Evolutionary conservation across 2,888 invertebrate species (phyloP).

Genomic region (Phengaris alcon): DNA sequence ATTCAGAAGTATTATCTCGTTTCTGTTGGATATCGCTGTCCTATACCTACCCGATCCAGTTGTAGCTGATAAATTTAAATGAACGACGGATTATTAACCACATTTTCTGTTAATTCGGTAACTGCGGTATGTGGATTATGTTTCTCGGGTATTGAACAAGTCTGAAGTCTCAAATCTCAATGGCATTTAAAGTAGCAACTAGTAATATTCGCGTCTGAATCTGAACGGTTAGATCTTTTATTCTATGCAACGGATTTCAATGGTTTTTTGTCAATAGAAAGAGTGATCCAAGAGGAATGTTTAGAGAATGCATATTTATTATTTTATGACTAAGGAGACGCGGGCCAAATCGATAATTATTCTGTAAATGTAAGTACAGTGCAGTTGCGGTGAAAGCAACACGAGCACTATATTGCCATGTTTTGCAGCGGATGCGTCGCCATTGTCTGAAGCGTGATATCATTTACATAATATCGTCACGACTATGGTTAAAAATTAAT

Average conservation of each 20-base stretch:
- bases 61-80: neutral
- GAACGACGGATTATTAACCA: neutral
- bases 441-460: slow-evolving; percentile 24
- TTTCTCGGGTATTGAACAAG: neutral
- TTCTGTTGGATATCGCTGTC: neutral
- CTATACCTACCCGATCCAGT: neutral
- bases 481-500: neutral
- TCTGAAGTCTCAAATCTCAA: neutral
- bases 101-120: neutral
- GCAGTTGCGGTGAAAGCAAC: neutral
- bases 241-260: too few relatives aligned
- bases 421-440: slow-evolving; percentile 11
- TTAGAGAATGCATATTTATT: too few relatives aligned
- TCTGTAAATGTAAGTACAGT: neutral
- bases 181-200: too few relatives aligned
- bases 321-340: too few relatives aligned
- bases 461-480: slow-evolving; percentile 14
- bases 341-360: too few relatives aligned
- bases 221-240: too few relatives aligned
- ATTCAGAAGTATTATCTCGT: slow-evolving; percentile 6
- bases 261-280: too few relatives aligned
- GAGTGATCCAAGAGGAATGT: too few relatives aligned
- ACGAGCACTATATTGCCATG: slow-evolving; percentile 2
- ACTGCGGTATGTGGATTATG: neutral
- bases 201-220: too few relatives aligned